Base-by-base conservation (phyloP, 2,797 vertebrate species). In the Eulemur coronatus region DNA sequence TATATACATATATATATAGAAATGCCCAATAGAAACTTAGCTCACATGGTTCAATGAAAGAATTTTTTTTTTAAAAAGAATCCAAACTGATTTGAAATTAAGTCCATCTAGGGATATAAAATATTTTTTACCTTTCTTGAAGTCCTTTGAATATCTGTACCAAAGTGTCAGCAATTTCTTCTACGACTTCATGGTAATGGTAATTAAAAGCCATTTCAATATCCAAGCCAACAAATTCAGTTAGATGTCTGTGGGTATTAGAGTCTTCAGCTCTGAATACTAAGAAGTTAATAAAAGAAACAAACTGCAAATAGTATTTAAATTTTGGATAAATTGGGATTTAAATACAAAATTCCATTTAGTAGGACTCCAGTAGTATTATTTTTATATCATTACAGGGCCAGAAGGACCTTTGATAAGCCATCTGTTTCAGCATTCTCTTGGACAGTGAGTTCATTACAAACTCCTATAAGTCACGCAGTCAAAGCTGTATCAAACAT, bases 181-280 rank as follows among this genome's bases (percentile, higher is more conserved):
- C 99, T 17, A 99, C 98, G 97, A 99, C 99, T 98, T 99, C 99
- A 61, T 99, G 99, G 98, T 99, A 99, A 98, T 99, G 99, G 97
- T 99, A 99, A 98, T 99, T 99, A 98, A 99, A 99, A 90, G 99
- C 99, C 99, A 99, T 99, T 99, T 99, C 99, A 97, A 99, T 99
- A 99, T 99, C 99, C 99, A 99, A 99, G 95, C 99, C 99, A 98
- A 99, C 99, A 98, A 99, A 99, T 98, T 99, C 99, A 0, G 99
- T 99, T 98, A 99, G 95, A 98, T 99, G 99, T 93, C 99, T 99
- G 96, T 99, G 99, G 81, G 99, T 99, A 98, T 99, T 99, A 95
- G 99, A 99, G 97, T 99, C 99, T 98, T 99, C 99, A 0, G 99
- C 99, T 98, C 99, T 99, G 98, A 99, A 99, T 94, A 99, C 99